Percentiles rank a stretch among this genome's conserved stretches.
Evolutionary conservation across 2,888 invertebrate genomes (phyloP).

Genomic region (Erebia ligea): DNA sequence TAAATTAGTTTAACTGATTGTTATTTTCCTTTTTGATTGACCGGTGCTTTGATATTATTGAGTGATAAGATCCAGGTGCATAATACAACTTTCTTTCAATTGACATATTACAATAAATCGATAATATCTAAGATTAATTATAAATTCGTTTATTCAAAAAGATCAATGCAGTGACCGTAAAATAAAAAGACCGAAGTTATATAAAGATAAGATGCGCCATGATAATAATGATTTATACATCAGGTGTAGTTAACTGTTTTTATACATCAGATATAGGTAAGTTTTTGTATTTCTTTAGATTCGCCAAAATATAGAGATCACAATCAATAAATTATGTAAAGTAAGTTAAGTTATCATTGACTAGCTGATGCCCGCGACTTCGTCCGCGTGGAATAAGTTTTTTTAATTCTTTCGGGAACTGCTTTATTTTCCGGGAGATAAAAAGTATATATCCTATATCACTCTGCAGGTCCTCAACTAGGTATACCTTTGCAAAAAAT

Average conservation of each 20-base stretch:
- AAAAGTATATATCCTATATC: too few relatives aligned
- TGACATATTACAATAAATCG: constrained; percentile 16
- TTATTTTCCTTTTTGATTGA: not conserved
- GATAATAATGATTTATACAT: constrained; percentile 16
- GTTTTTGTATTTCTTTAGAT: too few relatives aligned
- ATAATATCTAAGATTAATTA: constrained; percentile 19
- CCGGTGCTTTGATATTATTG: not conserved
- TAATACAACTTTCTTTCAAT: constrained; percentile 4
- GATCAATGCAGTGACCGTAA: constrained; percentile 19
- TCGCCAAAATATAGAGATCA: too few relatives aligned
- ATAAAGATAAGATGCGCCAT: constrained; percentile 24
- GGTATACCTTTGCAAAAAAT: too few relatives aligned
- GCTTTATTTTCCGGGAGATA: too few relatives aligned
- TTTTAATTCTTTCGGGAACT: too few relatives aligned
- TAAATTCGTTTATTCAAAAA: not conserved
- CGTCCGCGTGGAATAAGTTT: too few relatives aligned
- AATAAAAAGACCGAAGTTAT: constrained; percentile 17
- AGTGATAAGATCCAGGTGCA: not conserved
- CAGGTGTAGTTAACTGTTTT: not conserved
- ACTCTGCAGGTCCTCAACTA: too few relatives aligned
- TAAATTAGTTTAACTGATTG: not conserved
- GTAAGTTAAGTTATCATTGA: too few relatives aligned
- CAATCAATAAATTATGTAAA: too few relatives aligned
- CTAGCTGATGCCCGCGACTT: too few relatives aligned
- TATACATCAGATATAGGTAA: not conserved